Conservation (phyloP, 2,888 invertebrate genomes). For the Aquatica leii region DNA sequence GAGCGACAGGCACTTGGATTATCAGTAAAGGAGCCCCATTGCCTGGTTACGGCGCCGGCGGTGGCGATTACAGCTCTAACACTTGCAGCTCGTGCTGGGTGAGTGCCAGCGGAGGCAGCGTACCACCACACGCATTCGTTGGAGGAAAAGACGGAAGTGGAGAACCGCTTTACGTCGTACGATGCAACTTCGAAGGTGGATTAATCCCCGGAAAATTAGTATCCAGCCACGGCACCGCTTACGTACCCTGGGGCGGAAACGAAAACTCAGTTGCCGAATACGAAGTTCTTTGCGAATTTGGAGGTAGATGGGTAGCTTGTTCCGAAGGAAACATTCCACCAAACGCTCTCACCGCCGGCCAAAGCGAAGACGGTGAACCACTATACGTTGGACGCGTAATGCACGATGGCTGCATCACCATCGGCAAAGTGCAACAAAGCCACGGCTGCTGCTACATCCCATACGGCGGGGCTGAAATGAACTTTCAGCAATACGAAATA, state of each 20-base stretch:
- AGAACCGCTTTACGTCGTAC: conserved; percentile 73
- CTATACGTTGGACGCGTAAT: conserved; percentile 79
- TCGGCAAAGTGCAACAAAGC: conserved; percentile 85
- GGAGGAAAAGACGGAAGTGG: conserved; percentile 70
- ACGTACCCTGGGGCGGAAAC: conserved; percentile 79
- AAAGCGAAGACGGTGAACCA: conserved; percentile 80
- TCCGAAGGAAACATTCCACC: conserved; percentile 71
- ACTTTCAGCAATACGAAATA: conserved; percentile 83
- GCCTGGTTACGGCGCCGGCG: conserved; percentile 46
- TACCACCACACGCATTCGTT: conserved; percentile 79
- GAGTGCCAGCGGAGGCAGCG: conserved; percentile 69
- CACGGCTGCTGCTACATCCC: conserved; percentile 86
- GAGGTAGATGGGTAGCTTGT: conserved; percentile 56
- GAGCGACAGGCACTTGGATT: conserved; percentile 82
- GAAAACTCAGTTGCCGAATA: conserved; percentile 74
- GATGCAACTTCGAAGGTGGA: conserved; percentile 76
- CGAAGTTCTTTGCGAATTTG: conserved; percentile 65
- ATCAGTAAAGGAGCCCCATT: conserved; percentile 64
- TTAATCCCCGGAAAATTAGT: conserved; percentile 82
- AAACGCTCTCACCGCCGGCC: conserved; percentile 74
- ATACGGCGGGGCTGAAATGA: conserved; percentile 80
- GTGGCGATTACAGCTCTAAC: conserved; percentile 40
- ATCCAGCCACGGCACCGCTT: conserved; percentile 70
- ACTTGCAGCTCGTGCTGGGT: conserved; percentile 69
- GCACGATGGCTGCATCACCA: conserved; percentile 79